Base-by-base conservation (phyloP, 2,797 vertebrate genomes). In the Glyptemys insculpta region DNA sequence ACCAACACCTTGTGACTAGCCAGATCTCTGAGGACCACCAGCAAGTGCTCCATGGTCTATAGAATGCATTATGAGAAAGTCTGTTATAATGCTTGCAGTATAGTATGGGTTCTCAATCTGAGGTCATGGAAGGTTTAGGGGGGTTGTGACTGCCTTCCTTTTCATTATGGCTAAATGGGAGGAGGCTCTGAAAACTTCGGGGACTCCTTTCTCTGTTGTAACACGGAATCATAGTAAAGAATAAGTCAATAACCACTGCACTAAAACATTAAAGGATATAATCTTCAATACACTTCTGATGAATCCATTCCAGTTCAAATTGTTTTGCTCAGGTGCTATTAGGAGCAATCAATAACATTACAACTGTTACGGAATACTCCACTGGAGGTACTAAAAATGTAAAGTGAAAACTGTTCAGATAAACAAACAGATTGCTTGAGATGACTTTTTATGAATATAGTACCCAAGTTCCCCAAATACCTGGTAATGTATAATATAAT, bases 251-350 rank as follows among this genome's bases (percentile, higher is more conserved):
- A 89, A 62, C 41, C 25, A 18, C n/a, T 94, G 25, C 41, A 56
- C 65, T 83, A 89, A 87, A 79, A 6, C 16, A 81, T 85, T 88
- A 68, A 6, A 90, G 79, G 34, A 81, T 90, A 65, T 85, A 83
- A 44, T 81, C 25, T 91, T 94, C 11, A 62, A 6, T 86, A 31
- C 2, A 88, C 95, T 91, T 87, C 47, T 10, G 68, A 37, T 41
- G 19, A 31, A n/a, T 59, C 49, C 80, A 2, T 92, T 91, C 16
- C 34, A 9, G n/a, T 91, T 83, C 21, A 80, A 37, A 8, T 87
- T 57, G 11, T 29, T 93, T 92, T 91, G 23, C 84, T 92, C 82
- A 83, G 44, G 41, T 94, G 65, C 85, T 34, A 81, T 86, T 86
- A 87, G 47, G 91, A 16, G 37, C 81, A 21, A 76, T 8, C 87